Evolutionary conservation across 1,140 invertebrate species (phyloP), one percentile per base, ranked within the genome.

Genomic region (Wasmannia auropunctata): DNA sequence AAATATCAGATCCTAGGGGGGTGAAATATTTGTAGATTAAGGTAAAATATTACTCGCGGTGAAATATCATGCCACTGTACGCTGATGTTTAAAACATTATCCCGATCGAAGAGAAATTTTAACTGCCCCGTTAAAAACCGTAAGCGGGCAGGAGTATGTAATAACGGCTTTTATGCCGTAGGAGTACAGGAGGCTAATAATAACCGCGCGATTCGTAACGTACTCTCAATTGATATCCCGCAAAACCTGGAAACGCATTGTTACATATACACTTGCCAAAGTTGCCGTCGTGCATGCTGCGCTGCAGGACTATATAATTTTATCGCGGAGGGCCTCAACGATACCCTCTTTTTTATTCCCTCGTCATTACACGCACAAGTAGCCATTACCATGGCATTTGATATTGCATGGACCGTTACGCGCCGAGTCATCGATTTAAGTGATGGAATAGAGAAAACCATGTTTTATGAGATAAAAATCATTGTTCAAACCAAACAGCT

Each of bases 261-360:
- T 75, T 79, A 79, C 67, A 25, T 69, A 72, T 83, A 28, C 37
- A 67, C 25, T 8, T 72, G 69, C 49, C 14, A 43, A 81, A 81
- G 65, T 58, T 22, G 11, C 34, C 51, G n/a, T 74, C 19, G 72
- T 80, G 60, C 75, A 51, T 86, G 62, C 49, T 58, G 58, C 37
- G 74, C 40, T 58, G 19, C 51, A 40, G 43, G 31, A 76, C 31
- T 40, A n/a, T n/a, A n/a, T n/a, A 43, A 56, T n/a, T 80, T 86
- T 79, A 51, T 77, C 25, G 37, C 60, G 60, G 25, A 25, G 37
- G 25, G 49, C 75, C 22, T 14, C 46, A 85, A 86, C 62, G 62
- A 79, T 79, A 86, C 65, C 75, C 49, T 37, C 62, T 80, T 69
- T n/a, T 86, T 80, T 46, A 43, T 40, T 86, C 72, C 72, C 72